These are phyloP conservation scores for Bombyx mandarina DNA, from an alignment of 1,140 invertebrate genomes.

Conservation along the genomic window DNA sequence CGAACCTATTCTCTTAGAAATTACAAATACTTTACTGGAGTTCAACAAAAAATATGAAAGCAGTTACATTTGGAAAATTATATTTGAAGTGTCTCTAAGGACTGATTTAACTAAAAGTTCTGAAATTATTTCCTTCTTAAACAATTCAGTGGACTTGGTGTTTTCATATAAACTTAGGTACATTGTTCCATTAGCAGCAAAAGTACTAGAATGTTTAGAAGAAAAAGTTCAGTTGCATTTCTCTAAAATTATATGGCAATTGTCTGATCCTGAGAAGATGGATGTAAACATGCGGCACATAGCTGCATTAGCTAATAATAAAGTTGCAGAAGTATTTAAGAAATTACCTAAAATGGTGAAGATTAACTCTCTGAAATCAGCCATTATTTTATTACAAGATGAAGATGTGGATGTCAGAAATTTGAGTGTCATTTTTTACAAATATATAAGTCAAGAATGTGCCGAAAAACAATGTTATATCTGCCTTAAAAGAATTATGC, in stretches of 20 bases:
- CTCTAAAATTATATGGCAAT: slow-evolving; percentile 29
- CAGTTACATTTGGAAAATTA: slow-evolving; percentile 34
- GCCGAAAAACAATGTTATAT: slow-evolving; percentile 42
- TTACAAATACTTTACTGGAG: slow-evolving; percentile 24
- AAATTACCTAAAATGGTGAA: slow-evolving; percentile 33
- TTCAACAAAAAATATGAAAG: slow-evolving; percentile 23
- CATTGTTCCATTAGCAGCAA: slow-evolving; percentile 44
- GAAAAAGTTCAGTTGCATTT: slow-evolving; percentile 24
- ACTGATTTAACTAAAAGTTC: slow-evolving; percentile 15
- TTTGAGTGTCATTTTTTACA: slow-evolving; percentile 38
- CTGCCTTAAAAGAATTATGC: slow-evolving; percentile 43
- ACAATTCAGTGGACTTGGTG: slow-evolving; percentile 14
- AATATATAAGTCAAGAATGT: slow-evolving; percentile 21
- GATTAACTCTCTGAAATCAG: slow-evolving; percentile 42
- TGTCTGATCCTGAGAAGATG: slow-evolving; percentile 36
- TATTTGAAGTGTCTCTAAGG: slow-evolving; percentile 40
- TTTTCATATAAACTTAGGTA: slow-evolving; percentile 43
- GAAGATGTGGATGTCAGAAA: slow-evolving; percentile 60
- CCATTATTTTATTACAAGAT: slow-evolving; percentile 57
- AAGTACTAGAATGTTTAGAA: slow-evolving; percentile 17
- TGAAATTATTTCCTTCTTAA: slow-evolving; percentile 15
- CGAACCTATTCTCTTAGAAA: slow-evolving; percentile 18
- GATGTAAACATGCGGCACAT: slow-evolving; percentile 55
- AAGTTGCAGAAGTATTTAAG: slow-evolving; percentile 33
- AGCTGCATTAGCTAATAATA: slow-evolving; percentile 48